phyloP scores from a whole-genome alignment of 2,888 invertebrate species.

The Nemotelus nigrinus region DNA sequence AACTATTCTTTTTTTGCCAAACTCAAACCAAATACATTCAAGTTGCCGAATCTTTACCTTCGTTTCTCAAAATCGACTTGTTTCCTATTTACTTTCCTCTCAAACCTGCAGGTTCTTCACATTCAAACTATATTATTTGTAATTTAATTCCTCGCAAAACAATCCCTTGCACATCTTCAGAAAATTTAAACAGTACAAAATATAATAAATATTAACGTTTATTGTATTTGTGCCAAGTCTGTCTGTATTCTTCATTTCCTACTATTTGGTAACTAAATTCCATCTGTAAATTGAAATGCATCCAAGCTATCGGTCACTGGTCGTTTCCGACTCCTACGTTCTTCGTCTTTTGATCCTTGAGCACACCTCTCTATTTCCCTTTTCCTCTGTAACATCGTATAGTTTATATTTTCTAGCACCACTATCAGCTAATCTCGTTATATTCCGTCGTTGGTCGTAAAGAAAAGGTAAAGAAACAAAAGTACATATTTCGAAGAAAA shows the following conservation, averaged over 20 bases:
- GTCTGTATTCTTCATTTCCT: constrained; percentile 17
- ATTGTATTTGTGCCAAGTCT: constrained; percentile 24
- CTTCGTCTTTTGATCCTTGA: background rate
- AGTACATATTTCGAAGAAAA: constrained; percentile 27
- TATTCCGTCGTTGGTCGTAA: background rate
- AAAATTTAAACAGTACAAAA: background rate
- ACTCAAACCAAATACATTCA: too few species aligned
- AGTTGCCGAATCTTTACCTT: too few species aligned
- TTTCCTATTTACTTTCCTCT: too few species aligned
- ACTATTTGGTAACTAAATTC: constrained; percentile 24
- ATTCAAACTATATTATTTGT: background rate
- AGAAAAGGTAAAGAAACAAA: constrained; percentile 25
- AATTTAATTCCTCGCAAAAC: background rate
- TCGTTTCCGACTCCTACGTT: background rate
- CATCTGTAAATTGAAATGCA: constrained; percentile 30
- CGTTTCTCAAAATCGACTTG: too few species aligned
- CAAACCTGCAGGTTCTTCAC: too few species aligned
- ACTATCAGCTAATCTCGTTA: constrained; percentile 17
- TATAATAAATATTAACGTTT: constrained; percentile 3
- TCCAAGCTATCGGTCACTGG: constrained; percentile 19
- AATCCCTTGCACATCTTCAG: background rate
- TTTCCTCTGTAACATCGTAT: background rate
- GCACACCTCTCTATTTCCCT: constrained; percentile 1
- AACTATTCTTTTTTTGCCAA: too few species aligned
- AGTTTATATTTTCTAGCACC: background rate